Evolutionary conservation across 2,113 vertebrate genomes (phyloP), one percentile per base, ranked within the genome.

Genomic region (Rhea americana): DNA sequence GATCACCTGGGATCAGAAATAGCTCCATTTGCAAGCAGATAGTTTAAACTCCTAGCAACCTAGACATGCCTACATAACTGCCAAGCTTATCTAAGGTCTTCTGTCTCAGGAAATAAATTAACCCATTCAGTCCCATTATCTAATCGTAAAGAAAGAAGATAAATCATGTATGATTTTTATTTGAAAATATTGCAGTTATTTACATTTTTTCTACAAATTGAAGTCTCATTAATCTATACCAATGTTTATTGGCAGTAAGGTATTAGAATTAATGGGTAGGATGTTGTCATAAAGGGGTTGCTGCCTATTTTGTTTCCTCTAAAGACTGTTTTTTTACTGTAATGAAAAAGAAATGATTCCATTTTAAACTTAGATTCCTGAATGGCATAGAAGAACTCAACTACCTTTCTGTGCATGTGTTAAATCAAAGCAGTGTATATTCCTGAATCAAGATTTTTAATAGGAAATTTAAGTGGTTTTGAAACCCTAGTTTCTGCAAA

Each of bases 1-100:
- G 92, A 94, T 96, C 92, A 93, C 89, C 91, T 95, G 93, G 94
- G 92, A 94, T 96, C 95, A 91, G 91, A 87, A 96, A 96, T 82
- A 94, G 87, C 87, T 91, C 78, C 87, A 92, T 96, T 96, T 95
- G 74, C 87, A 93, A 96, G 78, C 91, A 91, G 93, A 89, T 94
- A 95, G 84, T 96, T 96, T 82, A 91, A 93, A 95, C 82, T 93
- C 89, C 87, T 92, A 92, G 95, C 96, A 93, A 95, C 84, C 87
- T 82, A 94, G 89, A 89, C 89, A 93, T 94, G 86, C 88, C 92
- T 90, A 90, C 80, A 75, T 94, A 96, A 90, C 83, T 83, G 86
- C 48, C 71, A 72, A 93, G 84, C 93, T 95, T 91, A 94, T 93
- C 89, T 91, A 58, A 84, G 93, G 91, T 94, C 84, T 75, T 89